Conservation (phyloP, 2,888 invertebrate genomes). For the Diloba caeruleocephala region DNA sequence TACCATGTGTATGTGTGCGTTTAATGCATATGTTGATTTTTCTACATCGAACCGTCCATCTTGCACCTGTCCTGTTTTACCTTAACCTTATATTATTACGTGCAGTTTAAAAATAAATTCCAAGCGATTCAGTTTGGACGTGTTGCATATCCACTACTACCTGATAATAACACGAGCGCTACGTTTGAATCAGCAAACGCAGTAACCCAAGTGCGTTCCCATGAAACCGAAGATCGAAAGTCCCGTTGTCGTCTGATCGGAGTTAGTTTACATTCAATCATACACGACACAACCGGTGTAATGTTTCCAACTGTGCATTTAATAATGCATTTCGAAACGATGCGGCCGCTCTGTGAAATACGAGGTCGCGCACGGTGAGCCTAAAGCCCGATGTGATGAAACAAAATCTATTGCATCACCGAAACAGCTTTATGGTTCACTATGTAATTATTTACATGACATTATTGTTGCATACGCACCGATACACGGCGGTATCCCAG, state of each 20-base stretch:
- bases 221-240: slow-evolving; percentile 56
- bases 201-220: slow-evolving; percentile 57
- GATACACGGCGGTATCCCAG: slow-evolving; percentile 50
- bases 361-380: slow-evolving; percentile 84
- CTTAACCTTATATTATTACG: slow-evolving; percentile 63
- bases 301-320: slow-evolving; percentile 84
- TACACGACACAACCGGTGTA: slow-evolving; percentile 66
- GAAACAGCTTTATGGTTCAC: slow-evolving; percentile 82
- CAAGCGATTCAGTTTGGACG: slow-evolving; percentile 12
- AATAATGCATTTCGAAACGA: slow-evolving; percentile 87
- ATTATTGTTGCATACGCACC: slow-evolving; percentile 75
- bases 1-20: slow-evolving; percentile 70
- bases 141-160: slow-evolving; percentile 1
- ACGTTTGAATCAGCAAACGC: slow-evolving; percentile 19
- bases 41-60: slow-evolving; percentile 64
- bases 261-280: slow-evolving; percentile 76
- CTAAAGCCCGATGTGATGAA: slow-evolving; percentile 84
- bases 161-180: background rate
- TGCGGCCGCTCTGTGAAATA: slow-evolving; percentile 84
- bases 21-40: slow-evolving; percentile 68
- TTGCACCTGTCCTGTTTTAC: slow-evolving; percentile 73
- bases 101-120: slow-evolving; percentile 39
- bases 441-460: slow-evolving; percentile 85
- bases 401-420: slow-evolving; percentile 85
- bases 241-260: slow-evolving; percentile 57